Conservation (phyloP, 2,113 vertebrate species). For the Steatornis caripensis region DNA sequence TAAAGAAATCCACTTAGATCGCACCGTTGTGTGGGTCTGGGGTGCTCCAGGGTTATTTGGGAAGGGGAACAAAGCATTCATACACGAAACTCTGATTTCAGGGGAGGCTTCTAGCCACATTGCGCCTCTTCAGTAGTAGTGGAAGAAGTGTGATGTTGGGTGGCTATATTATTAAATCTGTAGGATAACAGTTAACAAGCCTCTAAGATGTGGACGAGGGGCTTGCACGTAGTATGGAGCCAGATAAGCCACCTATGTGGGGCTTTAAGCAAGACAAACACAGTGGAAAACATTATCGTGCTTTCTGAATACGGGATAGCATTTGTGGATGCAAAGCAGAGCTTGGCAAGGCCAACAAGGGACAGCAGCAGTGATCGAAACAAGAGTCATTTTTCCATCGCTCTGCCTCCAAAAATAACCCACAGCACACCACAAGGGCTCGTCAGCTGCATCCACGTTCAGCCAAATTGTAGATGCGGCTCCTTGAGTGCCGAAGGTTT, state of each 20-base stretch:
- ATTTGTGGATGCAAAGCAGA: neutral
- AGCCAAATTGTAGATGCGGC: neutral
- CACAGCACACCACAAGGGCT: neutral
- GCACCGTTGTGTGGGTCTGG: rapidly evolving
- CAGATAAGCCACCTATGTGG: neutral
- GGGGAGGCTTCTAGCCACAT: neutral
- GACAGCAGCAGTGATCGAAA: neutral
- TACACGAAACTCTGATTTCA: neutral
- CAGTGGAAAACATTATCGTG: neutral
- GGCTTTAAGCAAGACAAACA: neutral
- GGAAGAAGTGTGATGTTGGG: neutral
- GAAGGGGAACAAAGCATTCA: neutral
- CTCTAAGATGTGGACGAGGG: neutral
- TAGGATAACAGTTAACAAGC: neutral
- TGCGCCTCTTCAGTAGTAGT: neutral
- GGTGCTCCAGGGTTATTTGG: neutral
- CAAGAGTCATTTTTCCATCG: neutral
- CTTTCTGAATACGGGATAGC: neutral
- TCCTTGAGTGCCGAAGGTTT: neutral
- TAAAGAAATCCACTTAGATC: neutral
- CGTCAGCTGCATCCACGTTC: neutral
- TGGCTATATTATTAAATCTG: neutral
- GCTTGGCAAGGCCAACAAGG: neutral
- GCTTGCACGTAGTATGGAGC: neutral
- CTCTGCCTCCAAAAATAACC: neutral